phyloP scores from a whole-genome alignment of 2,113 vertebrate genomes.

The Hypomesus transpacificus region DNA sequence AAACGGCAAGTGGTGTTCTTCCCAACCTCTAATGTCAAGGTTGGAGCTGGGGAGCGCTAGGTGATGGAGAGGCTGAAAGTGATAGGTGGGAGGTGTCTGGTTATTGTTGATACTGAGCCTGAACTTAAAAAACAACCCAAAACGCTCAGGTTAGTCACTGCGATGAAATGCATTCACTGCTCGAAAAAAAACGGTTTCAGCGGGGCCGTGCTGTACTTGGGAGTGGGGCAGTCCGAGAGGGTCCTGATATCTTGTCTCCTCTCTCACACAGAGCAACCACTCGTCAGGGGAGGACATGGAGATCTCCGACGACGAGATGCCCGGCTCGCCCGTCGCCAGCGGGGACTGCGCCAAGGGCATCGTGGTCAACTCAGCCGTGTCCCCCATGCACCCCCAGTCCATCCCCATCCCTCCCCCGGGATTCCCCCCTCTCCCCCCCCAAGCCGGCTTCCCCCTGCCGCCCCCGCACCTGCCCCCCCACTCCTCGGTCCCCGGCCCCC shows the following conservation, averaged over 20 bases:
- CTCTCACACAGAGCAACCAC: slow-evolving; percentile 76
- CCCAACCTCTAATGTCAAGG: background rate
- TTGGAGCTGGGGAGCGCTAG: background rate
- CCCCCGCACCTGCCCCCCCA: slow-evolving; percentile 68
- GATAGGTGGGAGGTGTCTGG: background rate
- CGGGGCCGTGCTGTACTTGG: too few relatives aligned
- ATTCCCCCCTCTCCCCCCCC: slow-evolving; percentile 81
- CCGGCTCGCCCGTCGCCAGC: slow-evolving; percentile 78
- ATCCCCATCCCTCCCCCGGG: slow-evolving; percentile 80
- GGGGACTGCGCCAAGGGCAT: slow-evolving; percentile 91
- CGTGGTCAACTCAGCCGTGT: slow-evolving; percentile 85
- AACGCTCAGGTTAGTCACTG: background rate
- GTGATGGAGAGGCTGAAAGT: background rate
- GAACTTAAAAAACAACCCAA: too few relatives aligned
- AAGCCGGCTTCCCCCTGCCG: slow-evolving; percentile 66
- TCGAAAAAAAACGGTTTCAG: too few relatives aligned
- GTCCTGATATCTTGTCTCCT: background rate
- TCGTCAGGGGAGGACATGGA: slow-evolving; percentile 99
- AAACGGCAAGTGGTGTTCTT: background rate
- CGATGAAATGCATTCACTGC: background rate
- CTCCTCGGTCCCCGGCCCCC: slow-evolving; percentile 61
- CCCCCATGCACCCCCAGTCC: slow-evolving; percentile 71
- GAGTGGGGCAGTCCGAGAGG: background rate
- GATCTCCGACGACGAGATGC: slow-evolving; percentile 96
- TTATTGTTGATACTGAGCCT: background rate